A percentile compares a stretch with the other conserved stretches of the same genome.
phyloP scores from a whole-genome alignment of 1,140 invertebrate species.

The Reticulitermes speratus region DNA sequence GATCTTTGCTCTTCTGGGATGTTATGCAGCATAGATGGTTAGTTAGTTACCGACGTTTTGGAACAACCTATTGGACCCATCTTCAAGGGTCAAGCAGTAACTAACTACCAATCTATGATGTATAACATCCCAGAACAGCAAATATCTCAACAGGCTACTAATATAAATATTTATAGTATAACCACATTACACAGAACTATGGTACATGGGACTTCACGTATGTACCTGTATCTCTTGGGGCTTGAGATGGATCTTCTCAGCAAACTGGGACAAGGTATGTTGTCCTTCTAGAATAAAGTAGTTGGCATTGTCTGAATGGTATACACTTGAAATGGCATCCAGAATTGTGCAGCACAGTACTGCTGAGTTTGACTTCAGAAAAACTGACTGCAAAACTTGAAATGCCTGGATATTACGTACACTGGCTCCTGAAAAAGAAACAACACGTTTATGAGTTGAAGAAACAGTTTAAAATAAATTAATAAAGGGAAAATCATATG shows the following conservation, averaged over 20 bases:
- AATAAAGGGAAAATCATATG: no score
- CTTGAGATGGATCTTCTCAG: conserved; percentile 92
- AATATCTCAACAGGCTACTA: no score
- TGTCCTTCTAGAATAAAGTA: conserved; percentile 98
- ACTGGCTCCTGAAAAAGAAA: conserved; percentile 57
- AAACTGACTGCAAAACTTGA: conserved; percentile 91
- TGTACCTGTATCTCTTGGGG: conserved; percentile 80
- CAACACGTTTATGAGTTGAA: not conserved
- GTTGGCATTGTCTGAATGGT: conserved; percentile 97
- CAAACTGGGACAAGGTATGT: conserved; percentile 93
- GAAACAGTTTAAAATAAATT: no score
- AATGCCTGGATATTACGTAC: conserved; percentile 95
- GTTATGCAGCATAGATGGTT: no score
- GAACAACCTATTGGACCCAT: no score
- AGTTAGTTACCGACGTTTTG: no score
- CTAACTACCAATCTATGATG: no score
- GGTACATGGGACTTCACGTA: not conserved
- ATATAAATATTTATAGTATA: no score
- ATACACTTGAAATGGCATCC: conserved; percentile 94
- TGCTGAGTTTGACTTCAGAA: conserved; percentile 83
- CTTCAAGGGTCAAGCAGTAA: no score
- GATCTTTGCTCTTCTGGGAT: no score
- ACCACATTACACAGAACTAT: not conserved
- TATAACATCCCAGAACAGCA: no score
- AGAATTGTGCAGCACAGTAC: conserved; percentile 86